Evolutionary conservation across 2,113 vertebrate species (phyloP), one percentile per base, ranked within the genome.

Genomic region (Acrocephalus kingi): DNA sequence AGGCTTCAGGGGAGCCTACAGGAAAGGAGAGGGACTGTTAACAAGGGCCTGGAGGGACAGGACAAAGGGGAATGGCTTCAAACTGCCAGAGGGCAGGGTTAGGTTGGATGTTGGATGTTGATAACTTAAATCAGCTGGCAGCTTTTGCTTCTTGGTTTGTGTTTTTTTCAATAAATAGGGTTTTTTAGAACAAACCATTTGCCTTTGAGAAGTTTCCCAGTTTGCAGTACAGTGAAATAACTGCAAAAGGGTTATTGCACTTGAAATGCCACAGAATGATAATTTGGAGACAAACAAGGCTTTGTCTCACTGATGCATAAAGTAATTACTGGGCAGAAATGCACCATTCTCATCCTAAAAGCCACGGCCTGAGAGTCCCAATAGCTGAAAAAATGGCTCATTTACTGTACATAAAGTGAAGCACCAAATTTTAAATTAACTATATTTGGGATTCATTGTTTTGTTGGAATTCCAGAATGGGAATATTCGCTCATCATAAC

Each of bases 301-400:
- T 96, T 96, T 96, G 88, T 96, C 88, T 94, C 83, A 62, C 79
- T 90, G 92, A 92, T 93, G 94, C 94, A 82, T 55, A 43, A 81
- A 96, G 92, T 94, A 94, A 96, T 96, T 90, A 95, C 90, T 87
- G 93, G 92, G 92, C 88, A 89, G 75, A 96, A 97, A 84, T 92
- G 90, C 90, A 72, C 89, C 90, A 8, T 95, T 95, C 83, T 88
- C 83, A 10, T 93, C 88, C 81, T 49, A 37, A 90, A 93, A 90
- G 13, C 75, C 35, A 13, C 1, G 23, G 84, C 92, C 90, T 61
- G 85, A 94, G 92, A 94, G 85, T 23, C 73, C 79, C 92, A 93
- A 71, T 89, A 93, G 86, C 96, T 89, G 93, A 96, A 93, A 93
- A 95, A 94, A 94, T 84, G 92, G 73, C 12, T 75, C 88, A 4